Evolutionary conservation across 2,888 invertebrate species (phyloP).

Genomic region (Microdon myrmicae): DNA sequence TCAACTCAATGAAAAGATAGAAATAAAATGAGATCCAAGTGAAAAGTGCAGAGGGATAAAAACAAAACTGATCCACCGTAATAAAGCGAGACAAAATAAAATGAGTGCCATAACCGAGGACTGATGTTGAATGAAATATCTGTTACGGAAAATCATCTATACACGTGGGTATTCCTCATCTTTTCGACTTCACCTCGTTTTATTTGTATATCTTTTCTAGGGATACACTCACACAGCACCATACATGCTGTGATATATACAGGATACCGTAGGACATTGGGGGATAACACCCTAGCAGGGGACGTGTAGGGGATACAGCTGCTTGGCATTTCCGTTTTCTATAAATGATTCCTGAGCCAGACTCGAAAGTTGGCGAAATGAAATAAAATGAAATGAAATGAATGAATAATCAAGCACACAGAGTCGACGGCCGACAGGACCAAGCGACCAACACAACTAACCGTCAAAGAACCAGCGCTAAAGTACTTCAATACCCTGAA

Average conservation of each 20-base stretch:
- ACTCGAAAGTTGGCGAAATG: constrained; percentile 45
- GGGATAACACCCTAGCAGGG: too few species aligned
- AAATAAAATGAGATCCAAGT: constrained; percentile 22
- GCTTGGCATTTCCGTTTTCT: too few species aligned
- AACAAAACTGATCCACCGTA: background rate
- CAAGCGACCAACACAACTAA: constrained; percentile 29
- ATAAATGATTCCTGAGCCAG: constrained; percentile 45
- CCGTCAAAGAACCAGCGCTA: constrained; percentile 23
- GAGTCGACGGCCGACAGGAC: constrained; percentile 9
- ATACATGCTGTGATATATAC: too few species aligned
- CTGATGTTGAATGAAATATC: constrained; percentile 48
- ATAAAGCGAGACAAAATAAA: constrained; percentile 23
- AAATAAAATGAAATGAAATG: constrained; percentile 52
- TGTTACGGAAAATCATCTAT: constrained; percentile 49
- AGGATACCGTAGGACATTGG: too few species aligned
- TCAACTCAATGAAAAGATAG: constrained; percentile 26
- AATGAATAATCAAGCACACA: constrained; percentile 53
- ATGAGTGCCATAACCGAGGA: constrained; percentile 28
- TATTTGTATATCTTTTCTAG: too few species aligned
- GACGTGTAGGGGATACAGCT: too few species aligned
- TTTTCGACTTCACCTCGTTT: constrained; percentile 9
- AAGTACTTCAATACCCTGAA: too few species aligned
- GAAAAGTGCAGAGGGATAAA: constrained; percentile 5
- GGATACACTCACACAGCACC: too few species aligned
- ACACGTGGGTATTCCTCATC: constrained; percentile 23